A percentile compares a stretch with the other conserved stretches of the same genome.
Conservation (phyloP, 2,888 invertebrate species). For the Bugula neritina region DNA sequence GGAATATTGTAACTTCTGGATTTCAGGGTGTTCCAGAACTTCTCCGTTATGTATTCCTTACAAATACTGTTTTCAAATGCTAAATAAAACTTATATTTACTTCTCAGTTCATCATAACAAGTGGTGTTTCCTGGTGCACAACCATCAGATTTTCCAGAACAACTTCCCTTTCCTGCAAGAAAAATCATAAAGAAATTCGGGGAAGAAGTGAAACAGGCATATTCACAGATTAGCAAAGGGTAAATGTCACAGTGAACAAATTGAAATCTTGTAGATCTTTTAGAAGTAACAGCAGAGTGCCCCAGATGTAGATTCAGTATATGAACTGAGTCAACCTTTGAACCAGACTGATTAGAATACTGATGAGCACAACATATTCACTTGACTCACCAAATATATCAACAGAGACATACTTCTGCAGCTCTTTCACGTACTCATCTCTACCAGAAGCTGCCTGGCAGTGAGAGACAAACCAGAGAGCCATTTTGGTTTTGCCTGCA, state of each 20-base stretch:
- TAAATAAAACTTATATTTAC: slow-evolving; percentile 24
- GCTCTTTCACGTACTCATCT: slow-evolving; percentile 15
- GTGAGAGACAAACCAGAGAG: slow-evolving; percentile 2
- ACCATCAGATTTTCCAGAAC: slow-evolving; percentile 11
- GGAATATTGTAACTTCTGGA: slow-evolving; percentile 22
- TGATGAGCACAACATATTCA: too few relatives aligned
- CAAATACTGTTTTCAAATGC: slow-evolving; percentile 26
- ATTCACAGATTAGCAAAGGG: too few relatives aligned
- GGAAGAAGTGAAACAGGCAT: too few relatives aligned
- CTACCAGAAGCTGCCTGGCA: not conserved
- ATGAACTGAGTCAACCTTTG: too few relatives aligned
- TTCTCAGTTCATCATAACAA: slow-evolving; percentile 22
- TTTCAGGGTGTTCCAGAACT: slow-evolving; percentile 25
- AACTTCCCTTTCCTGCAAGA: too few relatives aligned
- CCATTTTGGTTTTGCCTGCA: not conserved
- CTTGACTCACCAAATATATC: not conserved
- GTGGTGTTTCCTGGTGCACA: not conserved
- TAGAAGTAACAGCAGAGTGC: too few relatives aligned
- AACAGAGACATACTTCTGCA: slow-evolving; percentile 15
- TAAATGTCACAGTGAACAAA: too few relatives aligned
- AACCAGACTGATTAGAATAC: too few relatives aligned
- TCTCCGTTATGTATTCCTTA: slow-evolving; percentile 24
- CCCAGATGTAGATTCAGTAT: too few relatives aligned
- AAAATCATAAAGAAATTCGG: too few relatives aligned
- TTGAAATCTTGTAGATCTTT: too few relatives aligned